phyloP scores from a whole-genome alignment of 2,113 vertebrate species.

The Panurus biarmicus region DNA sequence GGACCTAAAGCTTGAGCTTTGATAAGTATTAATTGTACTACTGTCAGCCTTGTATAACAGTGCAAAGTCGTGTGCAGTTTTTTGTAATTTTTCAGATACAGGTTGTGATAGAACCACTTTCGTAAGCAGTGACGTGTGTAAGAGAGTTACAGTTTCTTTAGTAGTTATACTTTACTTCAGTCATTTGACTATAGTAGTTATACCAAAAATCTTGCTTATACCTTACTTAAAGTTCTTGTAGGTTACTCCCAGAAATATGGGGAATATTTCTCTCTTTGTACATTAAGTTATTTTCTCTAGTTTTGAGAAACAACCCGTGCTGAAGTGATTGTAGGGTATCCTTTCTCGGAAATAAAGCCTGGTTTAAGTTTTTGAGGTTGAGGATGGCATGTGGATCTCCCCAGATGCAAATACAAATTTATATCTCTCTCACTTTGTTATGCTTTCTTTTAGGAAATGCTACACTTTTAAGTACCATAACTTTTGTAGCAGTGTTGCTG shows the following conservation, averaged over 20 bases:
- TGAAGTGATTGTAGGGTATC: not conserved
- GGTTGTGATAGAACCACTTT: not conserved
- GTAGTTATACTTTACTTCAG: no score
- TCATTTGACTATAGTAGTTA: not conserved
- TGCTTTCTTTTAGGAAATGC: not conserved
- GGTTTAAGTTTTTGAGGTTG: not conserved
- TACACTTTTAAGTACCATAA: not conserved
- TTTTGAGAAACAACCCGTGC: not conserved
- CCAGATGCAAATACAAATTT: not conserved
- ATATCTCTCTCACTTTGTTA: not conserved
- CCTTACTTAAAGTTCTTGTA: not conserved
- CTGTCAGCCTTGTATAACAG: not conserved
- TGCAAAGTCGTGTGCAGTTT: not conserved
- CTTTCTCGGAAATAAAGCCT: not conserved
- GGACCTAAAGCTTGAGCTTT: not conserved
- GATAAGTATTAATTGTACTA: not conserved
- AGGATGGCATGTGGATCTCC: not conserved
- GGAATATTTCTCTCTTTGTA: not conserved
- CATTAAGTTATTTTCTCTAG: not conserved
- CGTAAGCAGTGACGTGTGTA: not conserved
- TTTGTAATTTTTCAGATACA: not conserved
- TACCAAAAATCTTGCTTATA: not conserved
- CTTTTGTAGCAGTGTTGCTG: not conserved
- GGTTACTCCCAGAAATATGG: not conserved
- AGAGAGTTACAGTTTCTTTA: not conserved